Percentiles rank a stretch among this genome's conserved stretches.
phyloP scores from a whole-genome alignment of 2,797 vertebrate genomes.

The Scleropages formosus region DNA sequence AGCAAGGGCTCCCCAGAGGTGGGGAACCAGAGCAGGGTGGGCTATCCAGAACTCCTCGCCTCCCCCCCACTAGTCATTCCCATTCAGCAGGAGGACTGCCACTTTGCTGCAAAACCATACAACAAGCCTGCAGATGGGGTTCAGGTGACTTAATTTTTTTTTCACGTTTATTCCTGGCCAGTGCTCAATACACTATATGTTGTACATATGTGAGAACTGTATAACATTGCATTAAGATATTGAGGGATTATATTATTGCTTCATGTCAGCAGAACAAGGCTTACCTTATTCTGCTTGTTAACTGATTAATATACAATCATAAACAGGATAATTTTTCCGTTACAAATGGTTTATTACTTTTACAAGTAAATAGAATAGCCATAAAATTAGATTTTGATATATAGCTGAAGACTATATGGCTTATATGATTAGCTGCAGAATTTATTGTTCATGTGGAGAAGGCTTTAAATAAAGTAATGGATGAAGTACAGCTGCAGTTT shows the following conservation, averaged over 20 bases:
- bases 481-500: neutral
- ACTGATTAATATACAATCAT: slow-evolving; percentile 30
- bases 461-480: neutral
- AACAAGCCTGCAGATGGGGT: slow-evolving; percentile 57
- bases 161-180: no score
- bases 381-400: slow-evolving; percentile 7
- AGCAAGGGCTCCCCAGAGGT: slow-evolving; percentile 58
- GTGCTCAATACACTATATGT: neutral
- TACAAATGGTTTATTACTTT: slow-evolving; percentile 1
- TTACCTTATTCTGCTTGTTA: neutral
- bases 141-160: slow-evolving; percentile 59
- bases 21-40: slow-evolving; percentile 66
- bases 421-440: neutral
- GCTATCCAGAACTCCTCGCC: slow-evolving; percentile 51
- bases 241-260: neutral
- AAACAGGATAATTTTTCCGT: neutral
- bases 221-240: neutral
- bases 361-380: neutral
- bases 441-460: neutral
- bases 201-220: slow-evolving; percentile 1
- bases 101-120: slow-evolving; percentile 66
- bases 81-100: slow-evolving; percentile 67
- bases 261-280: slow-evolving; percentile 1
- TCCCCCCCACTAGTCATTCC: slow-evolving; percentile 51
- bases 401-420: no score